phyloP scores from a whole-genome alignment of 2,888 invertebrate species.

The Tetramorium bicarinatum region DNA sequence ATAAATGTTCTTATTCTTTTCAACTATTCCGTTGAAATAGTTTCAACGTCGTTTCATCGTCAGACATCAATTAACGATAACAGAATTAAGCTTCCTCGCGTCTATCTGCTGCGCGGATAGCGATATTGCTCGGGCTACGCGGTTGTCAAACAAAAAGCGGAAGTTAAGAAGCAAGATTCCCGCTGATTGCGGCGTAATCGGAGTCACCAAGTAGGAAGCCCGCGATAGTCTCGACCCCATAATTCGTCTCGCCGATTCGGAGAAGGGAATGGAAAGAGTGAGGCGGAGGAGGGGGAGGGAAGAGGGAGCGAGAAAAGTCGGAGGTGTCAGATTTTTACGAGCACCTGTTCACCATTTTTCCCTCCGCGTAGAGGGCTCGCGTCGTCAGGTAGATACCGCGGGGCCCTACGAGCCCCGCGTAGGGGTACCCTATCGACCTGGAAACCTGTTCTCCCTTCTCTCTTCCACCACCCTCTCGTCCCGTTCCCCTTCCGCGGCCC shows the following conservation, averaged over 20 bases:
- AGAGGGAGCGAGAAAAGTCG: constrained; percentile 63
- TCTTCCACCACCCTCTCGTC: constrained; percentile 44
- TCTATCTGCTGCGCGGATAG: not conserved
- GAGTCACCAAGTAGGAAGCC: constrained; percentile 27
- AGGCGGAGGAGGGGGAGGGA: no score
- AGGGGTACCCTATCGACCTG: constrained; percentile 77
- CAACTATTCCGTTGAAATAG: not conserved
- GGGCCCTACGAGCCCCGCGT: constrained; percentile 75
- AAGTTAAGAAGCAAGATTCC: constrained; percentile 17
- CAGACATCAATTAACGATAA: constrained; percentile 3
- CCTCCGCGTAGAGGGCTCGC: constrained; percentile 76
- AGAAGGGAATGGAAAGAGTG: not conserved
- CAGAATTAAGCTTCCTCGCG: not conserved
- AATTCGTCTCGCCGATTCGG: constrained; percentile 43
- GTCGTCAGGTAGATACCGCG: constrained; percentile 82
- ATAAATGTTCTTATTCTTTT: not conserved
- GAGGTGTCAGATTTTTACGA: constrained; percentile 76
- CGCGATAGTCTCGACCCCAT: constrained; percentile 38
- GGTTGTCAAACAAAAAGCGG: constrained; percentile 11
- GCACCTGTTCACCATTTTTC: constrained; percentile 83
- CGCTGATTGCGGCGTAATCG: constrained; percentile 31
- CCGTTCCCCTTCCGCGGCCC: constrained; percentile 53
- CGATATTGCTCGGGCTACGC: not conserved
- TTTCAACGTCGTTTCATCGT: not conserved
- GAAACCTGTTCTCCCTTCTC: constrained; percentile 81